A percentile compares a stretch with the other conserved stretches of the same genome.
Evolutionary conservation across 2,797 vertebrate genomes (phyloP).

Genomic region (Enteromius radiatus): DNA sequence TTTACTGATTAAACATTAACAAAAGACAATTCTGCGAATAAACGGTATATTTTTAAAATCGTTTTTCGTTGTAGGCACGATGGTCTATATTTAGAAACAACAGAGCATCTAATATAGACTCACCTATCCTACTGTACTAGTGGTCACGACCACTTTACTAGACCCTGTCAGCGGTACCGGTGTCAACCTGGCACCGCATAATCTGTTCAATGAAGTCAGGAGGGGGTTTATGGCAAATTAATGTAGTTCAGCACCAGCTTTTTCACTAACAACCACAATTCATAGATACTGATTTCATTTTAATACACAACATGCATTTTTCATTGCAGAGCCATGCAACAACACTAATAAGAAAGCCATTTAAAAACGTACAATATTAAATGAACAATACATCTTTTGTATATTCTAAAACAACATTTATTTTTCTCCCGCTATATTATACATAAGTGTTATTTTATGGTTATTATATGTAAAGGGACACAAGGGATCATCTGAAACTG

Average conservation of each 20-base stretch:
- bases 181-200: slow-evolving; percentile 37
- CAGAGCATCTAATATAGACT: slow-evolving; percentile 48
- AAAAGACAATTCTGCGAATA: neutral
- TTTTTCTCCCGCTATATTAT: neutral
- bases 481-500: neutral
- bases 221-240: slow-evolving; percentile 40
- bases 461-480: neutral
- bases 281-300: neutral
- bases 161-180: slow-evolving; percentile 35
- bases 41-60: neutral
- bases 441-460: neutral
- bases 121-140: slow-evolving; percentile 43
- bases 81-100: slow-evolving; percentile 40
- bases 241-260: slow-evolving; percentile 41
- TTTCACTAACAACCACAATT: neutral
- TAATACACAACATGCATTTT: neutral
- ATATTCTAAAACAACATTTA: neutral
- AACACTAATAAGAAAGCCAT: neutral
- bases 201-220: slow-evolving; percentile 42
- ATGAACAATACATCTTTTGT: neutral
- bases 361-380: neutral
- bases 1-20: neutral
- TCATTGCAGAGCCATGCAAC: neutral
- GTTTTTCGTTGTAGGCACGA: neutral
- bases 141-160: slow-evolving; percentile 51